Evolutionary conservation across 2,113 vertebrate genomes (phyloP).

Genomic region (Corydoras sp.): DNA sequence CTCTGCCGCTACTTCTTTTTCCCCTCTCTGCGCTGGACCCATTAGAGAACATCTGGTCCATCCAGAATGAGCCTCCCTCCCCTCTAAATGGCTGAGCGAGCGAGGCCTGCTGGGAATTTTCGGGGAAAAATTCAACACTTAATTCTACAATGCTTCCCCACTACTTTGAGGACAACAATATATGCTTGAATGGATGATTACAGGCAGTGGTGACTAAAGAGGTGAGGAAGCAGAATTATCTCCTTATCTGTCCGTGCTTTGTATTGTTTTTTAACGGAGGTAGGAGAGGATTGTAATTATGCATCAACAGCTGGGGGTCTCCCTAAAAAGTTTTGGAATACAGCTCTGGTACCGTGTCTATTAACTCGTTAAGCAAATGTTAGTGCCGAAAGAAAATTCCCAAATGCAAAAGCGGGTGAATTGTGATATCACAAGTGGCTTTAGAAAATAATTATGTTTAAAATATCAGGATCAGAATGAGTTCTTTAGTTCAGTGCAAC

Average conservation of each 20-base stretch:
- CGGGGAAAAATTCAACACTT: slow-evolving; percentile 24
- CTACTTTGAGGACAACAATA: slow-evolving; percentile 12
- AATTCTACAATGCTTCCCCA: slow-evolving; percentile 9
- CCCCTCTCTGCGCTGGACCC: slow-evolving; percentile 31
- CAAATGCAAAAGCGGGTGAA: too few species aligned
- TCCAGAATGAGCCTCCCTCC: slow-evolving; percentile 30
- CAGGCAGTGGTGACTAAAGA: slow-evolving; percentile 18
- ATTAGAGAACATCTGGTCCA: slow-evolving; percentile 48
- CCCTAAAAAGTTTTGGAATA: too few species aligned
- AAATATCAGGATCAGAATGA: too few species aligned
- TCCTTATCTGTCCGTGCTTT: background rate
- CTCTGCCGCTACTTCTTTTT: slow-evolving; percentile 41
- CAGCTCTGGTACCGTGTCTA: too few species aligned
- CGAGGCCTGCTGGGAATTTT: slow-evolving; percentile 26
- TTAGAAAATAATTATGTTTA: too few species aligned
- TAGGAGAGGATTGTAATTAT: too few species aligned
- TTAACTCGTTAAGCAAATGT: too few species aligned
- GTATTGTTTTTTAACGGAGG: too few species aligned
- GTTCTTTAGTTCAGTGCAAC: too few species aligned
- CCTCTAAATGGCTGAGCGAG: slow-evolving; percentile 28
- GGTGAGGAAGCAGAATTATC: slow-evolving; percentile 11
- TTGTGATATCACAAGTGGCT: too few species aligned
- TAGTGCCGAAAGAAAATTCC: too few species aligned
- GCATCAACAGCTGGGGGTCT: too few species aligned
- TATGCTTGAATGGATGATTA: slow-evolving; percentile 33